phyloP scores from a whole-genome alignment of 2,113 vertebrate genomes.

The Scopus umbretta region DNA sequence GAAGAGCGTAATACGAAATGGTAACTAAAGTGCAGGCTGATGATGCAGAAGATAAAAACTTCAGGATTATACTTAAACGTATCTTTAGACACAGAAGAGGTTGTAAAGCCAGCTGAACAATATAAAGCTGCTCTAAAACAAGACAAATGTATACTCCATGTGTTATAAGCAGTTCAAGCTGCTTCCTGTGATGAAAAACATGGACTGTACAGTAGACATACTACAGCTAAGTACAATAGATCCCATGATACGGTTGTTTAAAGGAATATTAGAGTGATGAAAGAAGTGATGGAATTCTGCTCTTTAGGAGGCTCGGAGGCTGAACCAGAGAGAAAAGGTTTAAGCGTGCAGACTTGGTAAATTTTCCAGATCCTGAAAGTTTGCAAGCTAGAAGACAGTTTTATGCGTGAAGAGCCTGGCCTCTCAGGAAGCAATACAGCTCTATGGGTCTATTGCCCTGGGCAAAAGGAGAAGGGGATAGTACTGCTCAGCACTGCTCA shows the following conservation, averaged over 20 bases:
- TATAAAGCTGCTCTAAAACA: conserved; percentile 51
- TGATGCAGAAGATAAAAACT: conserved; percentile 30
- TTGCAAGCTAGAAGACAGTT: neutral
- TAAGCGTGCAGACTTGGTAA: neutral
- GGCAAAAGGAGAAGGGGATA: neutral
- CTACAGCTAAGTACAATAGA: conserved; percentile 52
- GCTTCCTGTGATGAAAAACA: conserved; percentile 68
- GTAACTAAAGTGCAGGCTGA: neutral
- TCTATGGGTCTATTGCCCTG: neutral
- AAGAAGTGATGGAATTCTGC: conserved; percentile 66
- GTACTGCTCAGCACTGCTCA: neutral
- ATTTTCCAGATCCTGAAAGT: conserved; percentile 7
- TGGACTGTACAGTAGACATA: conserved; percentile 16
- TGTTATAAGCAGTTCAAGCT: conserved; percentile 62
- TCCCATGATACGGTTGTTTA: conserved; percentile 50
- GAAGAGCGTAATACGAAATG: neutral
- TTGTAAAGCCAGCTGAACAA: conserved; percentile 39
- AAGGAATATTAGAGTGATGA: conserved; percentile 64
- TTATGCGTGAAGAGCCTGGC: neutral
- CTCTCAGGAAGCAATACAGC: neutral
- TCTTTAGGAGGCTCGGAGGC: conserved; percentile 44
- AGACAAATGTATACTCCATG: conserved; percentile 56
- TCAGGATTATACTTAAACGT: conserved; percentile 24
- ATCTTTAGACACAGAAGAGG: conserved; percentile 27
- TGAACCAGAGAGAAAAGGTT: conserved; percentile 9